phyloP scores from a whole-genome alignment of 2,797 vertebrate genomes.

The Siniperca scherzeri region DNA sequence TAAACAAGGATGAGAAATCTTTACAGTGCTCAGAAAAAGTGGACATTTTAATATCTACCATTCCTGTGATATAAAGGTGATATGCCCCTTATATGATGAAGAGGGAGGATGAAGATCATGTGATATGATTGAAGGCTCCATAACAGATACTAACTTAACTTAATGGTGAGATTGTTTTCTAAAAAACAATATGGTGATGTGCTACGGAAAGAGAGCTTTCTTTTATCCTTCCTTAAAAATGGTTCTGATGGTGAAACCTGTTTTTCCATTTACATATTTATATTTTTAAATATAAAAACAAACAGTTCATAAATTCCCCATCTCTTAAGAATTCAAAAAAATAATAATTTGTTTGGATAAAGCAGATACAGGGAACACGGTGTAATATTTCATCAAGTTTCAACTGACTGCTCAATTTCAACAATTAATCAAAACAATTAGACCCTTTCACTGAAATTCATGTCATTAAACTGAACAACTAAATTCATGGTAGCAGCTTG shows the following conservation, averaged over 20 bases:
- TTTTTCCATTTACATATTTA: neutral
- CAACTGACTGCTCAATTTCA: slow-evolving; percentile 5
- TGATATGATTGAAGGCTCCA: neutral
- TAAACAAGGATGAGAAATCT: neutral
- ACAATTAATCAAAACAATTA: slow-evolving; percentile 1
- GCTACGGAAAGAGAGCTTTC: neutral
- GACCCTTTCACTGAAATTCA: slow-evolving; percentile 41
- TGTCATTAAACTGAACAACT: slow-evolving; percentile 56
- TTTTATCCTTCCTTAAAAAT: neutral
- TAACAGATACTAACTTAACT: neutral
- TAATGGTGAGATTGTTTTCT: neutral
- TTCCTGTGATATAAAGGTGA: neutral
- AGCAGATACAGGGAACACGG: neutral
- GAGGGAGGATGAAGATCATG: neutral
- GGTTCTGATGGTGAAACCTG: no score
- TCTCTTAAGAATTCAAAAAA: neutral
- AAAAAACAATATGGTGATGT: neutral
- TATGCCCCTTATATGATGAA: no score
- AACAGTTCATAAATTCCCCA: neutral
- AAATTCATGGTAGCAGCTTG: slow-evolving; percentile 73
- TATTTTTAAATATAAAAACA: neutral
- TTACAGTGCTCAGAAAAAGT: neutral
- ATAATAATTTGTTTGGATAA: neutral
- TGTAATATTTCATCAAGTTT: slow-evolving; percentile 9
- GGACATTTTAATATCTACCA: neutral